These are phyloP conservation scores for Mirza zaza DNA, from an alignment of 2,113 vertebrate genomes.

Conservation along the genomic window DNA sequence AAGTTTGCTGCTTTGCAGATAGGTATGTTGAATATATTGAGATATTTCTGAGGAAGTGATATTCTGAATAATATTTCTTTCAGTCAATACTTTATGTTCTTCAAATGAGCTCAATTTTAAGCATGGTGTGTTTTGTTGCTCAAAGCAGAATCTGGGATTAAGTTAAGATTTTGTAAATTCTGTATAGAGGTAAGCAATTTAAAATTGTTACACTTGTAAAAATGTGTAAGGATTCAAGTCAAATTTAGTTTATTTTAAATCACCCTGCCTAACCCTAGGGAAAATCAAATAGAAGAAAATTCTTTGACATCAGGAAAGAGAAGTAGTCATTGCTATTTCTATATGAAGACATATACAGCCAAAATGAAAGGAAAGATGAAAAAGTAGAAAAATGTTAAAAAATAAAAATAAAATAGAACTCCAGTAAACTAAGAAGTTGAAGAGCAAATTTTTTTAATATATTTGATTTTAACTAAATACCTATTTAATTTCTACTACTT, in stretches of 20 bases:
- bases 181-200: conserved; percentile 42
- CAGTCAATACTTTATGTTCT: conserved; percentile 37
- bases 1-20: background rate
- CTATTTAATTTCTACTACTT: background rate
- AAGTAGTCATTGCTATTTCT: conserved; percentile 24
- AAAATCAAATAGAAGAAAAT: conserved; percentile 55
- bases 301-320: conserved; percentile 19
- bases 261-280: conserved; percentile 38
- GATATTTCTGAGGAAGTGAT: conserved; percentile 19
- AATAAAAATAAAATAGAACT: conserved; percentile 42
- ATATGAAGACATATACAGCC: background rate
- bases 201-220: conserved; percentile 62
- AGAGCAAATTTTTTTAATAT: background rate
- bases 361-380: background rate
- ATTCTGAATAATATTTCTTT: conserved; percentile 22
- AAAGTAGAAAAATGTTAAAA: background rate
- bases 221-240: conserved; percentile 51
- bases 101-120: conserved; percentile 58
- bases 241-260: conserved; percentile 63
- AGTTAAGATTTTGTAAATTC: conserved; percentile 61
- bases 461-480: background rate
- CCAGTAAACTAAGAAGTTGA: background rate
- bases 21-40: background rate
- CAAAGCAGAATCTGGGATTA: conserved; percentile 58
- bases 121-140: conserved; percentile 49